These are phyloP conservation scores for Pituophis catenifer DNA, from an alignment of 2,113 vertebrate genomes.

Conservation along the genomic window DNA sequence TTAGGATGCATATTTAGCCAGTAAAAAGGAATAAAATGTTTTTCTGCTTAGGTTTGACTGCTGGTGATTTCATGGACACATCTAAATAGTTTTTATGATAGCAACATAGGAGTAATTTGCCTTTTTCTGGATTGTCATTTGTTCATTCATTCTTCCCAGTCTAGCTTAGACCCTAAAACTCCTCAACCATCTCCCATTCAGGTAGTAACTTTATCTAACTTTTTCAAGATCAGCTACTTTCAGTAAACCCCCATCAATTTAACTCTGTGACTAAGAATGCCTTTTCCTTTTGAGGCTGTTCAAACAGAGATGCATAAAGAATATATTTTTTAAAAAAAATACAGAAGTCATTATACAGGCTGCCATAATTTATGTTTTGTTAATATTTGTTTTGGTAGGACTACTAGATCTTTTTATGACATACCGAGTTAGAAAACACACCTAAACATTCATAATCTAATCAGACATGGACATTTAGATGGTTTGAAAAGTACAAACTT, in stretches of 20 bases:
- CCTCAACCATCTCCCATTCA: neutral
- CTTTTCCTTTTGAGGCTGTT: neutral
- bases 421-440: slow-evolving; percentile 37
- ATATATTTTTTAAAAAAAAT: neutral
- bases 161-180: neutral
- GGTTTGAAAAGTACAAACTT: slow-evolving; percentile 50
- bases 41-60: neutral
- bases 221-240: neutral
- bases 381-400: neutral
- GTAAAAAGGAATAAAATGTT: neutral
- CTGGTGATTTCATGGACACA: neutral
- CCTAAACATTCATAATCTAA: slow-evolving; percentile 39
- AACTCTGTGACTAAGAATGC: neutral
- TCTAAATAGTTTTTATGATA: neutral
- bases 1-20: neutral
- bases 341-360: neutral
- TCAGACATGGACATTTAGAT: slow-evolving; percentile 40
- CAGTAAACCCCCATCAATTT: accelerated
- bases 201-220: neutral
- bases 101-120: neutral
- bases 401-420: slow-evolving; percentile 31
- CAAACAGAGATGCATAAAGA: neutral
- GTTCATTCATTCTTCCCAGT: neutral
- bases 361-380: neutral
- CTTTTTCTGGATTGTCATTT: neutral